Percentiles rank a stretch among this genome's conserved stretches.
Conservation (phyloP, 2,797 vertebrate species). For the Hippopotamyrus pictus region DNA sequence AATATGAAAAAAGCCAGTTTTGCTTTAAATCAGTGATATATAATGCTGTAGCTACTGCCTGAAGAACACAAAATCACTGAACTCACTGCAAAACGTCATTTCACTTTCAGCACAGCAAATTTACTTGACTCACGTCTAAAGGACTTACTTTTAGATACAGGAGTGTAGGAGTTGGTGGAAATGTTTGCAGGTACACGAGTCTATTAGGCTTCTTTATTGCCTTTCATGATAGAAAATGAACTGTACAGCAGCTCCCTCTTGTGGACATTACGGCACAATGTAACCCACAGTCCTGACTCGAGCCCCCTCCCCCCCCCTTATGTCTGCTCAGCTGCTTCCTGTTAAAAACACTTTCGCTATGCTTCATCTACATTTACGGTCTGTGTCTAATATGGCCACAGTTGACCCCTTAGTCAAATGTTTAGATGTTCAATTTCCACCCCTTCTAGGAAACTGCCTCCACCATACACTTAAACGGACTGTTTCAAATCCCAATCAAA, state of each 20-base stretch:
- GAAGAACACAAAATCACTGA: slow-evolving; percentile 45
- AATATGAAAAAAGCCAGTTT: slow-evolving; percentile 50
- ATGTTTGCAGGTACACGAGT: slow-evolving; percentile 33
- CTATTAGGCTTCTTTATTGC: slow-evolving; percentile 2
- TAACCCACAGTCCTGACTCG: slow-evolving; percentile 22
- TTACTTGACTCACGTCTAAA: slow-evolving; percentile 35
- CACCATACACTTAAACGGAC: slow-evolving; percentile 51
- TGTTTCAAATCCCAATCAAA: slow-evolving; percentile 63
- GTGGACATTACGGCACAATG: slow-evolving; percentile 65
- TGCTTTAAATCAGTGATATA: slow-evolving; percentile 50
- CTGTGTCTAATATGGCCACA: slow-evolving; percentile 36
- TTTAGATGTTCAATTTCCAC: slow-evolving; percentile 64
- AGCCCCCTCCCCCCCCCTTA: slow-evolving; percentile 14
- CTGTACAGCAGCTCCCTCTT: slow-evolving; percentile 97
- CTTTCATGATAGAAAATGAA: slow-evolving; percentile 50
- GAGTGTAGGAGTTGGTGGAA: slow-evolving; percentile 28
- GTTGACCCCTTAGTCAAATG: slow-evolving; percentile 65
- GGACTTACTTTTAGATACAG: slow-evolving; percentile 48
- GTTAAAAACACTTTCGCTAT: slow-evolving; percentile 22
- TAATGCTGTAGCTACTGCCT: slow-evolving; percentile 59
- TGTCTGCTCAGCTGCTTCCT: slow-evolving; percentile 39
- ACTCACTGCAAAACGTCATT: slow-evolving; percentile 52
- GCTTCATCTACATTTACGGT: slow-evolving; percentile 34
- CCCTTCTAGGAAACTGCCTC: slow-evolving; percentile 58
- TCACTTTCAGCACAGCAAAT: slow-evolving; percentile 45